Evolutionary conservation across 2,797 vertebrate species (phyloP), one percentile per base, ranked within the genome.

Genomic region (Eulemur albifrons): DNA sequence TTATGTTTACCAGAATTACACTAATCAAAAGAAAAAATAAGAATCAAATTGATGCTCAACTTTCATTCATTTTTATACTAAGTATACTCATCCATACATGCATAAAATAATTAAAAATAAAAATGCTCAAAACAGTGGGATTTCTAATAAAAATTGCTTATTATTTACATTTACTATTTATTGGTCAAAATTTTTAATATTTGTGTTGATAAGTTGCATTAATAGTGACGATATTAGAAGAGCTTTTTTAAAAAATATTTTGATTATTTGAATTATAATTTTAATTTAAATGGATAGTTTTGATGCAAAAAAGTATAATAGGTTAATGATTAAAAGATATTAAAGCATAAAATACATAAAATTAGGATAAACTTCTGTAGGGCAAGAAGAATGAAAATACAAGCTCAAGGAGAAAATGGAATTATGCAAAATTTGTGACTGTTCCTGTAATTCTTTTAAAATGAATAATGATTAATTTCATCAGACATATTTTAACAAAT

Each of bases 381-480:
- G 14, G 23, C 59, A 89, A 76, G 45, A 63, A 70, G 18, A 92
- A 48, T 75, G 21, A 45, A 97, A 75, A 69, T 27, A 7, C n/a
- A 91, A 80, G 9, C 80, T 72, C 7, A 57, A n/a, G 18, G 65
- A 75, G 30, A 80, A 88, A 80, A 73, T 54, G 2, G 61, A 89
- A 89, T 87, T n/a, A 70, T 95, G 70, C 11, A 54, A 54, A 73
- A 89, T 67, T 65, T 80, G 15, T 92, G 65, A 65, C 48, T 45
- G 4, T 76, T 92, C 5, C 4, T 70, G 13, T 75, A 57, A 4
- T 52, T 81, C 73, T 76, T 94, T 93, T 35, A 45, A 83, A 80
- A 79, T 88, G 57, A 93, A 38, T 81, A 90, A 38, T 81, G 67
- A 88, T 75, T 69, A 75, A 54, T 89, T 91, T 90, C 93, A 87